Evolutionary conservation across 2,113 vertebrate species (phyloP), one percentile per base, ranked within the genome.

Genomic region (Boleophthalmus pectinirostris): DNA sequence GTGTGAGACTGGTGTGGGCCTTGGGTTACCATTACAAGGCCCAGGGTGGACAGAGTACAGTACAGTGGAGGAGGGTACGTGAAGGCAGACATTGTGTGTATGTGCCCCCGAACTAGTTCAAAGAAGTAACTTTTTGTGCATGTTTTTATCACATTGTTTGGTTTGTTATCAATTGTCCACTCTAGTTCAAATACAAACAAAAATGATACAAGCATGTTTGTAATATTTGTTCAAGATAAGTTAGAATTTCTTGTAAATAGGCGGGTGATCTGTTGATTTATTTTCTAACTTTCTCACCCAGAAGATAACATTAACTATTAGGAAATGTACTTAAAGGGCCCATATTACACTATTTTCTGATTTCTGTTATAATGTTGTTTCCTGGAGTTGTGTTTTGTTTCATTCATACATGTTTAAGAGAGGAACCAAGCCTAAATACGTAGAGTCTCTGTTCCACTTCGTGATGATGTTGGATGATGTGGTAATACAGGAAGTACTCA

Each of bases 21-120:
- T 93, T 95, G 92, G 90, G 89, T 94, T 88, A 93, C 94, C 93
- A 95, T 96, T 95, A 90, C 87, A 93, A 95, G 95, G 96, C 92
- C 91, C 93, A 91, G 92, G 85, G 78, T 89, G 79, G 85, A 90
- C 73, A 82, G 77, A 77, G 68, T 84, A 75, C 91, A 76, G 67
- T 85, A 75, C 90, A 90, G 86, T 90, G 29, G 84, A 89, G 91
- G 94, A 25, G 91, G 91, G 65, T 60, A 66, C 76, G 81, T 93
- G 84, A 91, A 93, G 90, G 76, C 67, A 78, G 69, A 83, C 74
- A 79, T 35, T 72, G 80, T 89, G 78, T 86, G 85, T 78, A 79
- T 79, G 69, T 77, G 77, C 82, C 77, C 74, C 77, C 49, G 61
- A 2, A 24, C 49, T 46, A 74, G 73, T 49, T 43, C 73, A 74